Evolutionary conservation across 2,888 invertebrate species (phyloP).

Genomic region (Strigamia maritima): DNA sequence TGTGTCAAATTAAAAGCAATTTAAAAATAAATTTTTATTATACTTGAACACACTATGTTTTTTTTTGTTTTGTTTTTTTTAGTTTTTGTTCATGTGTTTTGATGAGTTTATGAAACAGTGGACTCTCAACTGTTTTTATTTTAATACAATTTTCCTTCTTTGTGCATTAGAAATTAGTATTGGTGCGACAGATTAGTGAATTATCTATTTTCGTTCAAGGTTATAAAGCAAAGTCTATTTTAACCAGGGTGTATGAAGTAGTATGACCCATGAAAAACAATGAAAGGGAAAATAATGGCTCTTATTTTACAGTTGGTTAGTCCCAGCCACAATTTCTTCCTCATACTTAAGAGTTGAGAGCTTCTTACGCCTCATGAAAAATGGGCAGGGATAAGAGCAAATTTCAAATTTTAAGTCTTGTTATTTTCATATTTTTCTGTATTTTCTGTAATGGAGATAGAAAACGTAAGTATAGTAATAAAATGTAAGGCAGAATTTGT

Average conservation of each 20-base stretch:
- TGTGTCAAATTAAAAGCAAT: background rate
- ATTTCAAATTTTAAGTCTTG: background rate
- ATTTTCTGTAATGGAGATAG: background rate
- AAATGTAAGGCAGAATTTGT: background rate
- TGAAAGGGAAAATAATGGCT: constrained; percentile 4
- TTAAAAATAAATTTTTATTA: too few species aligned
- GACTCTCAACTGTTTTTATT: too few species aligned
- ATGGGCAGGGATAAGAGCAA: background rate
- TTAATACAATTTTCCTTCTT: too few species aligned
- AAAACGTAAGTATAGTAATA: background rate
- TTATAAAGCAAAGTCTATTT: background rate
- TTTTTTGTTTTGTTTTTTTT: too few species aligned
- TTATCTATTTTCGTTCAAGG: background rate
- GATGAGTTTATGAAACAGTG: too few species aligned
- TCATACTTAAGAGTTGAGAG: background rate
- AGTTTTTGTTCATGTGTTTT: too few species aligned
- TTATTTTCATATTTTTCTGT: background rate
- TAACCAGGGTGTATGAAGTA: background rate
- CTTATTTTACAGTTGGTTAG: constrained; percentile 22
- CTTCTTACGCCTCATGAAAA: background rate
- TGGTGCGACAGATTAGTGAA: background rate
- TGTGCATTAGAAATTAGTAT: too few species aligned
- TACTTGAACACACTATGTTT: too few species aligned
- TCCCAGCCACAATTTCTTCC: constrained; percentile 13
- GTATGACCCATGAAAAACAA: background rate